Base-by-base conservation (phyloP, 2,113 vertebrate species). In the Epinephelus moara region DNA sequence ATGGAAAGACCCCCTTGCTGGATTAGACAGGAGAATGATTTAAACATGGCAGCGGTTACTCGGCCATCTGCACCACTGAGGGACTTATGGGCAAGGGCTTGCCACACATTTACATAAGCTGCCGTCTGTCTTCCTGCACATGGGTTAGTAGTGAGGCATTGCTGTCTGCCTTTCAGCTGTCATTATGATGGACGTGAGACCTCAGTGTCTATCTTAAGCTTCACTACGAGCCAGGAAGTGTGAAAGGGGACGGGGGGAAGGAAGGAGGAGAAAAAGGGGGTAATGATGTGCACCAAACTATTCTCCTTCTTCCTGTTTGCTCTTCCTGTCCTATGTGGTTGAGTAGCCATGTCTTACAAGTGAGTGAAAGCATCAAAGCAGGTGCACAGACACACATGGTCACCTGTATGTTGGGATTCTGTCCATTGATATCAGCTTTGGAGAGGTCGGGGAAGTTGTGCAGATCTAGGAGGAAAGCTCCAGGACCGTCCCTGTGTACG, bases 361-460 rank as follows among this genome's bases (percentile, higher is more conserved):
- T 6, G 18, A 60, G 59, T 68, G 57, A 86, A 90, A 77, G 72
- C 70, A 45, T 33, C 75, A 91, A 85, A 89, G 80, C 88, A 91
- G 78, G 88, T 86, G 88, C 76, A 49, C 71, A 75, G 55, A 83
- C 86, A 79, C 84, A 81, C 87, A 73, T 10, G 9, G 25, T 89
- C 96, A 99, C 98, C 97, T 99, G 98, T 85, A 99, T 99, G 85
- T 99, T 99, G 86, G 98, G 98, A 90, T 99, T 99, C 92, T 99
- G 98, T 47, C 97, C 96, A 75, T 98, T 98, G 90, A 99, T 97
- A 78, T 99, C 97, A 7, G 97, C 98, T 93, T 98, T 98, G 82
- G 98, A 99, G 77, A 99, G 96, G 91, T 99, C 98, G 10, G 98
- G 98, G 90, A 99, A 98, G 89, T 99, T 99, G 88, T 98, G 97